Base-by-base conservation (phyloP, 2,113 vertebrate genomes). In the Bothrops jararaca region DNA sequence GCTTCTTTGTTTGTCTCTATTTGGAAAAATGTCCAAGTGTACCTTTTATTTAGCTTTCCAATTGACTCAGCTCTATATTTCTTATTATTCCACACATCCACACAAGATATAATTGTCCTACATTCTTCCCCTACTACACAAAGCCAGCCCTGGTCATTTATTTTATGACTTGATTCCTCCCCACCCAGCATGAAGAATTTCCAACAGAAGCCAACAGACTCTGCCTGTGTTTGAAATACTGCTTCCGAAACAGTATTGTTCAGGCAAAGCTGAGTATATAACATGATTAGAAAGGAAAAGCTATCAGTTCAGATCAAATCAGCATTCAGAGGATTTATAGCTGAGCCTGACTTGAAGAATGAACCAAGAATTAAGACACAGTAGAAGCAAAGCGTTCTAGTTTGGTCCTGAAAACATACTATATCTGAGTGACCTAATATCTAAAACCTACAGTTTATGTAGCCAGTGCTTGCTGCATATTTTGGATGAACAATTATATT, bases 291-390 rank as follows among this genome's bases (percentile, higher is more conserved):
- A 64, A 93, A 93, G 56, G 74, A 89, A 90, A 90, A 86, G 60
- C 92, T 93, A 90, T 93, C 92, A 42, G 60, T 52, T 91, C 53
- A 29, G n/a, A 91, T 93, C 69, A 91, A 50, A 89, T 89, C 86
- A 85, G 90, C 42, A 57, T 45, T 89, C 69, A 53, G 53, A 90
- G 86, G 90, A 91, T 91, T 88, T 89, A 54, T 91, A 85, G 93
- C 53, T 85, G 89, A 91, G 90, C 39, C 89, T 93, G 91, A 91
- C 88, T 93, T 88, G 85, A 93, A 85, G 39, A 85, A 89, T 85
- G 90, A 89, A 54, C 69, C 53, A 85, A 91, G 48, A 89, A 91
- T 91, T 85, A 91, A 89, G 64, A 91, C 48, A 91, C 15, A 29
- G 45, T 93, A 86, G 52, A 86, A 89, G 80, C 56, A 93, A 80